These are phyloP conservation scores for Drosophila mauritiana DNA, from an alignment of 1,140 invertebrate genomes.

Conservation along the genomic window DNA sequence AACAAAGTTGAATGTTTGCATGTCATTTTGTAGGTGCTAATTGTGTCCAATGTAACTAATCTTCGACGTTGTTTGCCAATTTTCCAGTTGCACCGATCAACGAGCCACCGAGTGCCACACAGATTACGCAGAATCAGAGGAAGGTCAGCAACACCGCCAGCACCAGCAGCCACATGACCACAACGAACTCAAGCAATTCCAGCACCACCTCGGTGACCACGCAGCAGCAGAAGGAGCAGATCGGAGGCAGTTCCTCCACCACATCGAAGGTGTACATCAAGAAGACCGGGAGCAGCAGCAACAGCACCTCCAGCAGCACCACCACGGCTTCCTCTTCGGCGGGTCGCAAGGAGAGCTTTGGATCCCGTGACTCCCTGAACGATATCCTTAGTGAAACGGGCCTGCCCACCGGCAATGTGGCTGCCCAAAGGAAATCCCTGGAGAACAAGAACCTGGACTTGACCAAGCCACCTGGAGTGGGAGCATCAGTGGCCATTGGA, in stretches of 20 bases:
- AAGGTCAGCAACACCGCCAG: conserved; percentile 59
- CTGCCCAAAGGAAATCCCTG: conserved; percentile 85
- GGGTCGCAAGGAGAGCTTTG: conserved; percentile 83
- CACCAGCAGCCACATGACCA: conserved; percentile 55
- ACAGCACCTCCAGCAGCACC: conserved; percentile 42
- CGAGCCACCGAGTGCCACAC: conserved; percentile 51
- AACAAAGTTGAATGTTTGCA: conserved; percentile 49
- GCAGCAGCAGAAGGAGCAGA: conserved; percentile 58
- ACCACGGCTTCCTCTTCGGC: conserved; percentile 52
- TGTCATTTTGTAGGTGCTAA: conserved; percentile 38
- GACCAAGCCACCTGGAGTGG: conserved; percentile 65
- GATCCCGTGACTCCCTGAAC: conserved; percentile 83
- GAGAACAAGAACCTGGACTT: conserved; percentile 84
- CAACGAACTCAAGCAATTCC: conserved; percentile 48
- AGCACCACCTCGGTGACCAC: conserved; percentile 56
- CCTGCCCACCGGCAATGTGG: conserved; percentile 82
- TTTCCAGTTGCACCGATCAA: conserved; percentile 80
- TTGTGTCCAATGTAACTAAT: conserved; percentile 34
- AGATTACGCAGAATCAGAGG: conserved; percentile 33
- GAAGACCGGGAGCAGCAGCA: conserved; percentile 71
- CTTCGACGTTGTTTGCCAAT: conserved; percentile 33
- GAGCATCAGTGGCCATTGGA: conserved; percentile 22
- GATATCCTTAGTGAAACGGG: conserved; percentile 82
- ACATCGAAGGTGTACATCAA: conserved; percentile 82
- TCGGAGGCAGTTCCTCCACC: conserved; percentile 44